phyloP scores from a whole-genome alignment of 1,140 invertebrate species.

The Drosophila lini region DNA sequence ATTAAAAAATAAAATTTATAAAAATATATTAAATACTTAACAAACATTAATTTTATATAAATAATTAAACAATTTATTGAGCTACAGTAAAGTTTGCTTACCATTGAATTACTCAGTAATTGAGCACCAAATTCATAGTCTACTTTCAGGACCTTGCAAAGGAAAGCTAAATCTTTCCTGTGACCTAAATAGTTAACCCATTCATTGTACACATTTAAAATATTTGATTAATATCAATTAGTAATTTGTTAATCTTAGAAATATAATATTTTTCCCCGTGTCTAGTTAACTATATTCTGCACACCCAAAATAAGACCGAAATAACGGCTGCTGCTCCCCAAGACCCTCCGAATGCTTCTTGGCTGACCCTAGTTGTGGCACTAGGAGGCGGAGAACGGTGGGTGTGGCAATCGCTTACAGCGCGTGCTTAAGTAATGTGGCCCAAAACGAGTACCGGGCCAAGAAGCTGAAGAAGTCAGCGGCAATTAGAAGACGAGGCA shows the following conservation, averaged over 20 bases:
- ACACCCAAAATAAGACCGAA: constrained; percentile 26
- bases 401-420: constrained; percentile 46
- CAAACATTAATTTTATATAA: too few relatives aligned
- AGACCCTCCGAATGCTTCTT: constrained; percentile 15
- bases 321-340: constrained; percentile 15
- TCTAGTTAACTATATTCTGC: neutral
- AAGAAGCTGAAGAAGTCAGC: constrained; percentile 52
- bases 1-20: too few relatives aligned
- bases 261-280: neutral
- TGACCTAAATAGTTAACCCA: too few relatives aligned
- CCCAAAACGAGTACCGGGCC: constrained; percentile 23
- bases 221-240: too few relatives aligned
- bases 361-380: constrained; percentile 48
- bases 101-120: neutral
- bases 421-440: constrained; percentile 78
- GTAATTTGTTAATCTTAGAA: too few relatives aligned
- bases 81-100: neutral
- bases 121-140: neutral
- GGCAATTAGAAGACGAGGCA: constrained; percentile 69
- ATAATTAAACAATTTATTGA: neutral
- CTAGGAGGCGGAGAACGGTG: neutral
- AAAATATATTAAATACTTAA: too few relatives aligned
- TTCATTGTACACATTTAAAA: too few relatives aligned
- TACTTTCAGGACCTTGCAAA: neutral
- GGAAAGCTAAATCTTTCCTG: too few relatives aligned